Conservation (phyloP, 2,113 vertebrate species). For the Poeciliopsis prolifica region DNA sequence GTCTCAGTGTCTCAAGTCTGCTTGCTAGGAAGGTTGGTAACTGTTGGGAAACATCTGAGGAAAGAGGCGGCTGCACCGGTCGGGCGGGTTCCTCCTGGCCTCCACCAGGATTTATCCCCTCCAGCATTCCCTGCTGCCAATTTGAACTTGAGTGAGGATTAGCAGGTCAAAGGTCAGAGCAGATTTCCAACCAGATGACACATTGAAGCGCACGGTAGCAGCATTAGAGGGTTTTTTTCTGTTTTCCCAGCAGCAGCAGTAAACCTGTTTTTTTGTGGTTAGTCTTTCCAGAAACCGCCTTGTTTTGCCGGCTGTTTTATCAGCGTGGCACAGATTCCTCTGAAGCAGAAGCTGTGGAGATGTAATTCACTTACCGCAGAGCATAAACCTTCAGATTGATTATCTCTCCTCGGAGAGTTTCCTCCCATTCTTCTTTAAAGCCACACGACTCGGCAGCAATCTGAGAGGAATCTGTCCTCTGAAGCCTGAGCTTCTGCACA, state of each 20-base stretch:
- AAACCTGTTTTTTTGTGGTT: slow-evolving; percentile 12
- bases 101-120: not conserved
- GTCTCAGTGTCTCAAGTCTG: slow-evolving; percentile 23
- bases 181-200: slow-evolving; percentile 23
- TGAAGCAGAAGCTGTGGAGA: slow-evolving; percentile 11
- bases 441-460: not conserved
- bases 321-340: not conserved
- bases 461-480: not conserved
- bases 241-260: slow-evolving; percentile 9
- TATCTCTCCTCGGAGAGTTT: slow-evolving; percentile 1
- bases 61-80: slow-evolving; percentile 25
- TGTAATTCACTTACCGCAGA: slow-evolving; percentile 1
- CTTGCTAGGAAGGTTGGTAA: slow-evolving; percentile 24
- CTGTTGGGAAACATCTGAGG: slow-evolving; percentile 38
- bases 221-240: slow-evolving; percentile 1
- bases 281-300: slow-evolving; percentile 8
- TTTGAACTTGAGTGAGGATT: slow-evolving; percentile 39
- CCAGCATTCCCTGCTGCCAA: slow-evolving; percentile 17
- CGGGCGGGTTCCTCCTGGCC: slow-evolving; percentile 24
- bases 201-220: slow-evolving; percentile 4
- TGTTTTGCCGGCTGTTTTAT: slow-evolving; percentile 21
- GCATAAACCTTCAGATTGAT: slow-evolving; percentile 23
- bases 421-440: slow-evolving; percentile 7
- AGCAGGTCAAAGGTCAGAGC: slow-evolving; percentile 18
- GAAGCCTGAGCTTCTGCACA: not conserved